Base-by-base conservation (phyloP, 2,797 vertebrate species). In the Platalea minor region DNA sequence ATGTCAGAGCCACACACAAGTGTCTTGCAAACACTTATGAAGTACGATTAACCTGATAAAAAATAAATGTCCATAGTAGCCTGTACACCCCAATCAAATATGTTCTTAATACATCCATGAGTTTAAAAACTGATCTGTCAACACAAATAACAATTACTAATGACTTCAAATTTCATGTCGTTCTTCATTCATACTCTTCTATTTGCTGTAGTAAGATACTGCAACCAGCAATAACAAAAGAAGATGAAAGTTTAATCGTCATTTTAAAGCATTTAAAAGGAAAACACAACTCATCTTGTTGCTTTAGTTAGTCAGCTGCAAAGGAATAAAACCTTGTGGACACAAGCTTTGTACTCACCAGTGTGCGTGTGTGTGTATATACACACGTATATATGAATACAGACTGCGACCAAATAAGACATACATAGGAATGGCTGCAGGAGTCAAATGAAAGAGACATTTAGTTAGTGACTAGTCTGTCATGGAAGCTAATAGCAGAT, bases 321-420 rank as follows among this genome's bases (percentile, higher is more conserved):
- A 91, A 85, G 61, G 61, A 88, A 80, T 43, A 78, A 68, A 90
- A 88, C 46, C 15, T 54, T 50, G 17, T 15, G 37, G 80, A 50
- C 33, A 57, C 7, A 57, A 93, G 53, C 50, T 77, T 78, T 41
- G 24, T 33, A 85, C 24, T 21, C 14, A 8, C 10, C 28, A 72
- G 14, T 12, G 8, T 46, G 23, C 10, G 2, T n/a, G 2, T n/a
- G 2, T n/a, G 3, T 37, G 2, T 23, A n/a, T 5, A 63, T 1
- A 56, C 10, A 35, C 11, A 19, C 41, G 19, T 5, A 48, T 12
- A 50, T 6, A 76, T 9, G 8, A 84, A 70, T 53, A 73, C 17
- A 83, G 46, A n/a, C 26, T 65, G 13, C 16, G 23, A 65, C 41
- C 57, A 93, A 56, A 89, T 61, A 57, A 83, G 91, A 61, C 31